These are phyloP conservation scores for Drosophila dunni DNA, from an alignment of 1,140 invertebrate genomes.

Conservation along the genomic window DNA sequence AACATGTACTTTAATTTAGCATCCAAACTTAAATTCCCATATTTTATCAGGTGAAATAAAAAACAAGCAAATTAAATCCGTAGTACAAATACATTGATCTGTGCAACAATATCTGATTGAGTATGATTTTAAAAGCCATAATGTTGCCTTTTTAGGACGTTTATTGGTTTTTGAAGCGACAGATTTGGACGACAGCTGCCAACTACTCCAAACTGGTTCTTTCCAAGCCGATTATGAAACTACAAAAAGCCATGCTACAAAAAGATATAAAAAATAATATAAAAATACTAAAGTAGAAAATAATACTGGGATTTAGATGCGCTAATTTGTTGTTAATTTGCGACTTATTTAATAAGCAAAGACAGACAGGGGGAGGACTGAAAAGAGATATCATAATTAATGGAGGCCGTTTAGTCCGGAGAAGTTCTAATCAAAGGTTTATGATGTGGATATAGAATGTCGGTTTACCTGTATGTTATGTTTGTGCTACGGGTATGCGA, in stretches of 20 bases:
- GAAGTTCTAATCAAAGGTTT: constrained; percentile 39
- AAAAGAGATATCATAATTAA: constrained; percentile 28
- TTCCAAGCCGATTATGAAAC: constrained; percentile 23
- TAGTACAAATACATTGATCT: not conserved
- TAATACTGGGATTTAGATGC: constrained; percentile 28
- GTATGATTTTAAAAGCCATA: constrained; percentile 25
- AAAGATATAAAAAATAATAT: constrained; percentile 4
- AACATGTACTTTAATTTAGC: not conserved
- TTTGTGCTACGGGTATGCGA: not conserved
- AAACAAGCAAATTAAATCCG: constrained; percentile 19
- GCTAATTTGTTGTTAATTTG: constrained; percentile 45
- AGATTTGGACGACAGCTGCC: constrained; percentile 14
- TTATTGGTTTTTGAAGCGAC: constrained; percentile 40
- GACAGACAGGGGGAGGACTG: not conserved
- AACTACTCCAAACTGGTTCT: constrained; percentile 32
- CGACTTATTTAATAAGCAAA: constrained; percentile 22
- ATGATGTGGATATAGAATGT: not conserved
- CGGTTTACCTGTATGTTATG: not conserved
- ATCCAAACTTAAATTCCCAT: not conserved
- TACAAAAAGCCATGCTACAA: constrained; percentile 9
- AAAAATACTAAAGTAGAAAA: constrained; percentile 22
- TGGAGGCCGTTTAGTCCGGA: constrained; percentile 35
- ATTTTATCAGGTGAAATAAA: not conserved
- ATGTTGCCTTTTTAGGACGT: constrained; percentile 31
- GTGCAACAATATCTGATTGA: constrained; percentile 32